Conservation (phyloP, 2,113 vertebrate genomes). For the Notarius quadriscutis region DNA sequence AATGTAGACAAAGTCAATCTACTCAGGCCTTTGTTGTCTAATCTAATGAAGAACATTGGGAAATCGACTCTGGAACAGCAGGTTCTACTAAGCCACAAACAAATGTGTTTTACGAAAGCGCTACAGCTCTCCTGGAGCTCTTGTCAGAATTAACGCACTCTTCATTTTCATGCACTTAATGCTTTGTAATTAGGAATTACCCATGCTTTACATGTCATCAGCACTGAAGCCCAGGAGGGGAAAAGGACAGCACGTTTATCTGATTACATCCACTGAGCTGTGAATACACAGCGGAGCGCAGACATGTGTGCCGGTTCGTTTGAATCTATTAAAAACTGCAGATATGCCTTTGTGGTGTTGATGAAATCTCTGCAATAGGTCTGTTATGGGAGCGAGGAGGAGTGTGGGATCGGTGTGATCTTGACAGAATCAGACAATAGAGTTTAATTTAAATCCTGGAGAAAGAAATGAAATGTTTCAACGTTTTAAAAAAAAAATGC, state of each 20-base stretch:
- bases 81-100: background rate
- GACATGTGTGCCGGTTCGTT: background rate
- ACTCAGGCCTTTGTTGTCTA: background rate
- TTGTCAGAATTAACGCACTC: background rate
- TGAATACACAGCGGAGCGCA: background rate
- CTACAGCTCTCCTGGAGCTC: background rate
- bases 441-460: background rate
- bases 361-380: constrained; percentile 1
- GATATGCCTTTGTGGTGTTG: constrained; percentile 2
- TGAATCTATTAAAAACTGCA: constrained; percentile 16
- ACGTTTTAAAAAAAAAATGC: too few relatives aligned
- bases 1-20: background rate
- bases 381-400: background rate
- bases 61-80: constrained; percentile 12
- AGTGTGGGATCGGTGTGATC: background rate
- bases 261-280: constrained; percentile 18
- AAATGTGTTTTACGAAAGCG: background rate
- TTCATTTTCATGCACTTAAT: constrained; percentile 36
- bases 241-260: background rate
- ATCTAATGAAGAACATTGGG: constrained; percentile 22
- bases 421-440: background rate
- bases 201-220: constrained; percentile 19
- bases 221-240: constrained; percentile 18
- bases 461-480: background rate
- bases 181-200: constrained; percentile 41